Evolutionary conservation across 2,797 vertebrate species (phyloP), one percentile per base, ranked within the genome.

Genomic region (Acridotheres tristis): DNA sequence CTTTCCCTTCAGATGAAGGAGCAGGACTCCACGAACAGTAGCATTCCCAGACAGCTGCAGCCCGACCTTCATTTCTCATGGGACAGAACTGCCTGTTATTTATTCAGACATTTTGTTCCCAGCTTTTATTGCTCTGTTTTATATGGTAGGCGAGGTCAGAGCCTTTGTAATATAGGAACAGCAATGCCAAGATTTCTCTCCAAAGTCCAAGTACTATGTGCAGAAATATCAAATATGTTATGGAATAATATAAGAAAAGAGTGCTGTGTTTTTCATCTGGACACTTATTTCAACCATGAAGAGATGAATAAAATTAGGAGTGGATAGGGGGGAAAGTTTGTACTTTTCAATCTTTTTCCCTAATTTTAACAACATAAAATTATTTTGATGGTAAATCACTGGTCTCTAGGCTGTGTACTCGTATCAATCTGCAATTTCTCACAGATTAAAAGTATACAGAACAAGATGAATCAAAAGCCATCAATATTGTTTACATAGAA

Each of bases 41-140:
- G 58, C 3, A 0, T 66, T 83, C n/a, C 68, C 38, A 66, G 34
- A 16, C 48, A 84, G 65, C 54, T 53, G 61, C 63, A 53, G 77
- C 76, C 63, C 27, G 59, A 62, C 71, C 66, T 92, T 81, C 12
- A 51, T 94, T 89, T 95, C 89, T 93, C 96, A 94, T 80, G 85
- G 84, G 68, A 73, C 43, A 90, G 34, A 21, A 69, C 16, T 82
- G 40, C 75, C 69, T 96, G 57, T 75, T 96, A 81, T 75, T 97
- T 95, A 93, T 84, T 87, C 66, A 95, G 86, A 94, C 88, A 90
- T 84, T 94, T 94, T 97, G 88, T 97, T 97, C 93, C 85, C 68
- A 72, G 68, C 65, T 97, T 97, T 97, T 97, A 97, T 84, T 89
- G 85, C 92, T 79, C 90, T 90, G 26, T 92, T 97, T 97, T 96